Evolutionary conservation across 1,140 invertebrate species (phyloP).

Genomic region (Helicoverpa zea): DNA sequence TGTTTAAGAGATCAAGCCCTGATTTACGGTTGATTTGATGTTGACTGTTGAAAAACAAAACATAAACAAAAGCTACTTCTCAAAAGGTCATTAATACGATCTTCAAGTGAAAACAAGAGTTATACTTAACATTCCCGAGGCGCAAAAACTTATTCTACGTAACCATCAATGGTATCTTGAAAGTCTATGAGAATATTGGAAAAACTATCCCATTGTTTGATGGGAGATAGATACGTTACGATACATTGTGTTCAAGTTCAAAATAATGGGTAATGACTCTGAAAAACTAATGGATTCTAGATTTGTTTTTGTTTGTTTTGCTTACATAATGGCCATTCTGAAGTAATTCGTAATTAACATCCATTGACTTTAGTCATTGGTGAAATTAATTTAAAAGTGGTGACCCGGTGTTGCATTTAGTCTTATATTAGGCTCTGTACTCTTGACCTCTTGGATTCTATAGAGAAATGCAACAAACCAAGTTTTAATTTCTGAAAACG

Average conservation of each 20-base stretch:
- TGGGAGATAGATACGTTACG: constrained; percentile 2
- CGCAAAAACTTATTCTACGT: constrained; percentile 34
- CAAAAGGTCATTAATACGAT: constrained; percentile 39
- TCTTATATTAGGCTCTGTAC: too few relatives aligned
- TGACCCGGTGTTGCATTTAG: too few relatives aligned
- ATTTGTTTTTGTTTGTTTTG: constrained; percentile 6
- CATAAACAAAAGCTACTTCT: neutral
- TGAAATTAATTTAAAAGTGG: too few relatives aligned
- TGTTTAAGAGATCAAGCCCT: too few relatives aligned
- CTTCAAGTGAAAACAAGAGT: constrained; percentile 41
- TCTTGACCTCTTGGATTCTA: too few relatives aligned
- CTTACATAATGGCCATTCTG: neutral
- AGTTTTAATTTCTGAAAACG: too few relatives aligned
- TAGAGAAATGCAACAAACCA: too few relatives aligned
- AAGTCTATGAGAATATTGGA: constrained; percentile 37
- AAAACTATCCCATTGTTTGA: constrained; percentile 33
- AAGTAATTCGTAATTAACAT: neutral
- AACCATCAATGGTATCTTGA: constrained; percentile 46
- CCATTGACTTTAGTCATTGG: too few relatives aligned
- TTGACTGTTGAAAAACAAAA: too few relatives aligned
- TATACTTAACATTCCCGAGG: neutral
- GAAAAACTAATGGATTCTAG: constrained; percentile 6
- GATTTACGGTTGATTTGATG: too few relatives aligned
- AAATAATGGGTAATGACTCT: neutral
- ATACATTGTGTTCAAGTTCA: constrained; percentile 15